Conservation (phyloP, 30 jellyfish, hydroid and myxozoan species). For the Hydractinia echinata region DNA sequence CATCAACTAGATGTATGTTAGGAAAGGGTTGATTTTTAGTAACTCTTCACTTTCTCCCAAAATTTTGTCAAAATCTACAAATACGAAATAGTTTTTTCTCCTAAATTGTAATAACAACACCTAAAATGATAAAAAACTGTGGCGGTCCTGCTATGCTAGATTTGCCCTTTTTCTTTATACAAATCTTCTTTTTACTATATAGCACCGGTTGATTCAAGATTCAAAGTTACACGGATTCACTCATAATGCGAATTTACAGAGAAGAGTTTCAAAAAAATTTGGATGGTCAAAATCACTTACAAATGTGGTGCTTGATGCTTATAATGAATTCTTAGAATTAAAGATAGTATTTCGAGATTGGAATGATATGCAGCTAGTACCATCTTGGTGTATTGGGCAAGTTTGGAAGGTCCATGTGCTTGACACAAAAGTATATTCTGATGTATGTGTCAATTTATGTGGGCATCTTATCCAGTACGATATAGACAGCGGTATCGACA, state of each 20-base stretch:
- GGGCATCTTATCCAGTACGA: slow-evolving; percentile 7
- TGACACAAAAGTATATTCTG: background rate
- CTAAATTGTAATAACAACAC: too few species aligned
- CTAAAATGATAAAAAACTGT: too few species aligned
- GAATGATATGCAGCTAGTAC: background rate
- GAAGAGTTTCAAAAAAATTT: background rate
- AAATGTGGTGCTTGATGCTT: slow-evolving; percentile 16
- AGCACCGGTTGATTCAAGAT: slow-evolving; percentile 12
- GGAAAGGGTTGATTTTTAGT: too few species aligned
- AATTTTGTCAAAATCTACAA: too few species aligned
- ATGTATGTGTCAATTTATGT: background rate
- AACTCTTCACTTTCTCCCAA: too few species aligned
- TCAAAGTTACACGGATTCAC: slow-evolving; percentile 7
- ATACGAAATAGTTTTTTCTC: too few species aligned
- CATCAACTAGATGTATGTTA: too few species aligned
- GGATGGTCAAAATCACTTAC: slow-evolving; percentile 11
- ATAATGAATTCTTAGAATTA: slow-evolving; percentile 34
- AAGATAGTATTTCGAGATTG: slow-evolving; percentile 30
- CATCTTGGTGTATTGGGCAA: slow-evolving; percentile 22
- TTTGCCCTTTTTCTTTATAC: background rate
- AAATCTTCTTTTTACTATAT: background rate
- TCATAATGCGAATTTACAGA: background rate
- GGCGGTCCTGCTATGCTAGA: background rate
- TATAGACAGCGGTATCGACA: background rate
- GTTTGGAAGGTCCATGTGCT: slow-evolving; percentile 24